These are phyloP conservation scores for Epinotia brunnichana DNA, from an alignment of 2,888 invertebrate genomes.

Conservation along the genomic window DNA sequence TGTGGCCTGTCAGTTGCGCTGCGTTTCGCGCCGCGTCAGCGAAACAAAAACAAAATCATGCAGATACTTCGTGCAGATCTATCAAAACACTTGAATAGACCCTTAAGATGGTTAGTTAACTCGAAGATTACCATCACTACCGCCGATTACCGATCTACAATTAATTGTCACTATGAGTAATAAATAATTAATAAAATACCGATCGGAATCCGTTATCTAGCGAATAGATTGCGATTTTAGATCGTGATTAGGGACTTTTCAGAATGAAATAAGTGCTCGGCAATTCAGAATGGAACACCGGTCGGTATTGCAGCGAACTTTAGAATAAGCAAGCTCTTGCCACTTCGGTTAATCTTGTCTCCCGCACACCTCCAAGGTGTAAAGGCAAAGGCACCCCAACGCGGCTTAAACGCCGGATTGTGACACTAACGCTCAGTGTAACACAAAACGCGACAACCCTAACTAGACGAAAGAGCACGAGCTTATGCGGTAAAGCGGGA, in stretches of 20 bases:
- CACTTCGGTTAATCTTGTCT: too few species aligned
- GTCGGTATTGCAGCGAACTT: too few species aligned
- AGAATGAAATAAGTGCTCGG: not conserved
- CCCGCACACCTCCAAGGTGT: too few species aligned
- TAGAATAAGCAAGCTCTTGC: too few species aligned
- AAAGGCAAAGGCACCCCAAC: too few species aligned
- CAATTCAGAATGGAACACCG: not conserved
- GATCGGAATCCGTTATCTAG: not conserved
- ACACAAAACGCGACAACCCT: too few species aligned
- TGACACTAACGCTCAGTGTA: too few species aligned
- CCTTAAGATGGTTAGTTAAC: not conserved
- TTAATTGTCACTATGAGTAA: slow-evolving; percentile 1
- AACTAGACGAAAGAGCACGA: too few species aligned
- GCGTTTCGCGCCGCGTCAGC: not conserved
- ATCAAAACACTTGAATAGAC: not conserved
- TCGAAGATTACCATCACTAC: slow-evolving; percentile 6
- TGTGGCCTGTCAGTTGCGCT: too few species aligned
- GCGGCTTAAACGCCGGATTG: too few species aligned
- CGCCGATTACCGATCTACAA: slow-evolving; percentile 10
- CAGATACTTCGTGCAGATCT: not conserved
- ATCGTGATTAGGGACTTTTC: not conserved
- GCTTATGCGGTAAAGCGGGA: too few species aligned
- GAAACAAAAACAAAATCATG: not conserved
- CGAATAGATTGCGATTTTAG: not conserved
- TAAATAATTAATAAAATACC: not conserved